These are phyloP conservation scores for Mellilla xanthometata DNA, from an alignment of 2,888 invertebrate species.

Conservation along the genomic window DNA sequence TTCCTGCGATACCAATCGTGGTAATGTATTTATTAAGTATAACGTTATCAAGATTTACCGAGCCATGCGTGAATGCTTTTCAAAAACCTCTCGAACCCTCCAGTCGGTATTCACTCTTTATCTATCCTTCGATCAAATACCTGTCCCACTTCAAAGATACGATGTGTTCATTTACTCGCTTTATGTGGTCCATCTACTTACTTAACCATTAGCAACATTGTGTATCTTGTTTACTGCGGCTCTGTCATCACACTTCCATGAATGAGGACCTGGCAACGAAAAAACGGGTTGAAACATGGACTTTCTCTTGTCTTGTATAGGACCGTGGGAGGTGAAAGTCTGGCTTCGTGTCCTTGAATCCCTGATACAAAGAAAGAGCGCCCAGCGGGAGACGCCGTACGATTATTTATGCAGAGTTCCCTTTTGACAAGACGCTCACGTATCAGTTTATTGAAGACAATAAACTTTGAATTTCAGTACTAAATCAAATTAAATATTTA, in stretches of 20 bases:
- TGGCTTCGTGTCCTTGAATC: constrained; percentile 61
- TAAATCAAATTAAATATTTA: neutral
- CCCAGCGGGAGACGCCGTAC: constrained; percentile 30
- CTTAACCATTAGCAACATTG: constrained; percentile 13
- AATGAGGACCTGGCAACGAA: constrained; percentile 53
- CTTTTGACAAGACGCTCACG: no score
- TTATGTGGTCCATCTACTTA: constrained; percentile 22
- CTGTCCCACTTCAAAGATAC: constrained; percentile 26
- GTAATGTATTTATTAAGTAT: constrained; percentile 44
- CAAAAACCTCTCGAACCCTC: constrained; percentile 47
- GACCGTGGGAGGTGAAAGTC: constrained; percentile 72
- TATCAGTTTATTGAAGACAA: no score
- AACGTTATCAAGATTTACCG: constrained; percentile 50
- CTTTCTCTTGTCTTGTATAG: constrained; percentile 57
- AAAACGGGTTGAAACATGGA: constrained; percentile 51
- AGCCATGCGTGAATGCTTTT: constrained; percentile 49
- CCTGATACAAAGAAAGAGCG: constrained; percentile 49
- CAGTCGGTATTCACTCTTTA: constrained; percentile 53
- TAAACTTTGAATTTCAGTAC: no score
- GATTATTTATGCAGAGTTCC: neutral
- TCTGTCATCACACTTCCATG: constrained; percentile 15
- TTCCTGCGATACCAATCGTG: constrained; percentile 40
- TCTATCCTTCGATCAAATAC: constrained; percentile 52
- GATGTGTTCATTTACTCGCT: constrained; percentile 18
- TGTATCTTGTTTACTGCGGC: constrained; percentile 2